Conservation (phyloP, 92 coral and sea anemone species). For the Nematostella vectensis region DNA sequence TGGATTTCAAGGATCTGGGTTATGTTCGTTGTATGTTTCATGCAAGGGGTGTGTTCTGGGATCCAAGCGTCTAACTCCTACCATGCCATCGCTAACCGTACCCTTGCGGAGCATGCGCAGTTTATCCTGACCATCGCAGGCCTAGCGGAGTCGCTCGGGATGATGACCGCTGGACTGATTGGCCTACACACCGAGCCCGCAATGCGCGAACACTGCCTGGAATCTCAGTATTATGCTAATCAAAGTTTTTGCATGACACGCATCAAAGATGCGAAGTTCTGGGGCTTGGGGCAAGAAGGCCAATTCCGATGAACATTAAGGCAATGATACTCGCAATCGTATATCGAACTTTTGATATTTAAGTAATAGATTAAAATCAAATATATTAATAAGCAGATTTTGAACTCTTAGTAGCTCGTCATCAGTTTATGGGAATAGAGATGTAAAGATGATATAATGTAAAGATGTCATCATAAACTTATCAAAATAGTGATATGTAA, state of each 20-base stretch:
- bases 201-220: conserved; percentile 37
- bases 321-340: no score
- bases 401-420: no score
- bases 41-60: conserved; percentile 52
- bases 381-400: no score
- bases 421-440: no score
- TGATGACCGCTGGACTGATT: conserved; percentile 61
- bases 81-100: conserved; percentile 38
- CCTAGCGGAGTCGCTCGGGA: conserved; percentile 53
- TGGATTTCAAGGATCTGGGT: conserved; percentile 45
- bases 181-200: conserved; percentile 53
- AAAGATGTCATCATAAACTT: no score
- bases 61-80: conserved; percentile 43
- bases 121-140: conserved; percentile 41
- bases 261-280: conserved; percentile 13
- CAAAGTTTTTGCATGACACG: conserved; percentile 28
- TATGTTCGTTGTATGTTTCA: conserved; percentile 36
- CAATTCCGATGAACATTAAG: no score
- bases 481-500: no score
- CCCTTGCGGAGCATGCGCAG: conserved; percentile 26
- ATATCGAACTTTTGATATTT: no score
- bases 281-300: conserved; percentile 8
- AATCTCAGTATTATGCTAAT: conserved; percentile 13
- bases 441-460: no score
- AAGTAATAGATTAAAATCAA: no score